phyloP scores from a whole-genome alignment of 2,797 vertebrate species.

The Balearica regulorum region DNA sequence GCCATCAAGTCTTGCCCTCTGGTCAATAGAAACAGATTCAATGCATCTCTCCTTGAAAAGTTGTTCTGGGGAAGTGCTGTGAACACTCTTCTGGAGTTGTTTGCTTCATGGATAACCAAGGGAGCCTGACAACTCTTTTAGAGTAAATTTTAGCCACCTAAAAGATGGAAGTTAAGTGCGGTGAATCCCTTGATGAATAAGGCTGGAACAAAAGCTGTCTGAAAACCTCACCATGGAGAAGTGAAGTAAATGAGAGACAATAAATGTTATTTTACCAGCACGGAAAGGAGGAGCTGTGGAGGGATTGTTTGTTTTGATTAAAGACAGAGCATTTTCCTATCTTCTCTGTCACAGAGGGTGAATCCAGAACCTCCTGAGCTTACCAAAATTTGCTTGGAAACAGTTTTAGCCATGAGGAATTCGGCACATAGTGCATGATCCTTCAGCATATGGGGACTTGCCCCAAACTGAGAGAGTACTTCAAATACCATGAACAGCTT shows the following conservation, averaged over 20 bases:
- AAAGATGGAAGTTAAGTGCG: not conserved
- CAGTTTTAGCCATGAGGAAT: not conserved
- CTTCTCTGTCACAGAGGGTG: not conserved
- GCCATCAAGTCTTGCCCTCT: not conserved
- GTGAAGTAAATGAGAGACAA: not conserved
- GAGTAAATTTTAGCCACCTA: not conserved
- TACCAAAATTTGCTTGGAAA: not conserved
- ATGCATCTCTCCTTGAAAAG: not conserved
- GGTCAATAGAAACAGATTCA: not conserved
- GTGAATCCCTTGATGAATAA: not conserved
- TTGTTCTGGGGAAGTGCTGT: not conserved
- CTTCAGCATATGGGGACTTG: not conserved
- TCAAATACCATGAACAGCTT: not conserved
- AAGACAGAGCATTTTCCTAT: not conserved
- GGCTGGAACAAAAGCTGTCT: not conserved
- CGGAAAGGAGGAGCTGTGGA: not conserved
- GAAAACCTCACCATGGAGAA: not conserved
- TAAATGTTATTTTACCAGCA: not conserved
- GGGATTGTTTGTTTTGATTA: not conserved
- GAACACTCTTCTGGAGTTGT: not conserved
- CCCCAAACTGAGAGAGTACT: not conserved
- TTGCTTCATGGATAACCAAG: not conserved
- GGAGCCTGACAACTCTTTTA: not conserved
- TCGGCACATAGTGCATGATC: not conserved
- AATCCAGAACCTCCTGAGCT: not conserved